phyloP scores from a whole-genome alignment of 2,113 vertebrate species.

The Glareola pratincola region DNA sequence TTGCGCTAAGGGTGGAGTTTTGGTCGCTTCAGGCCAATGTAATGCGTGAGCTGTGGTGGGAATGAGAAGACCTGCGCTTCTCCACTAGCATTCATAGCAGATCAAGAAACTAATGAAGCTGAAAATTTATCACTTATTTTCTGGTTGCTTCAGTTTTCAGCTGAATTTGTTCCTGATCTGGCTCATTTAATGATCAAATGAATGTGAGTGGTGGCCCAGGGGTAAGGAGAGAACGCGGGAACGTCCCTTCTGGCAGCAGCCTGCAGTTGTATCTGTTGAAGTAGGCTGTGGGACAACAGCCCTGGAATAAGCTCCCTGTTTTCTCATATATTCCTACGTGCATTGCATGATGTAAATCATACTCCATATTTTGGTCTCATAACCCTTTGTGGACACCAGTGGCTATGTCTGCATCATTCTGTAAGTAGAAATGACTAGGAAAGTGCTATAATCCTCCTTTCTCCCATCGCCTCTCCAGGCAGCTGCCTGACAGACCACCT shows the following conservation, averaged over 20 bases:
- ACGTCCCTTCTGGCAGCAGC: background rate
- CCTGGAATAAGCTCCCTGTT: background rate
- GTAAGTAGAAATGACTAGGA: background rate
- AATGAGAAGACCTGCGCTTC: background rate
- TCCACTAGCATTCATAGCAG: background rate
- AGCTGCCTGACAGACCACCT: background rate
- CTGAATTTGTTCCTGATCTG: slow-evolving; percentile 23
- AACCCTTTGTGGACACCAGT: background rate
- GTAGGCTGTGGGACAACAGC: background rate
- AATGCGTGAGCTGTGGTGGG: background rate
- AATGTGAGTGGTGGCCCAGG: background rate
- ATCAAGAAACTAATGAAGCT: slow-evolving; percentile 27
- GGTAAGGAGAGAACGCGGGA: background rate
- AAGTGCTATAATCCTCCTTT: background rate
- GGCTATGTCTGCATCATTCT: background rate
- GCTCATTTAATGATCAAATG: slow-evolving; percentile 20
- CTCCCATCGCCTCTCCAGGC: background rate
- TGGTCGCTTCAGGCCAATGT: background rate
- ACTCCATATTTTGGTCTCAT: background rate
- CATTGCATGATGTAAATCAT: accelerated
- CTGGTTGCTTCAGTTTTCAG: slow-evolving; percentile 35
- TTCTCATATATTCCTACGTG: background rate
- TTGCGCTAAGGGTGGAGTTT: background rate
- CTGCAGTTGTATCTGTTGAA: background rate
- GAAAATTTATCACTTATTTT: slow-evolving; percentile 41